These are phyloP conservation scores for Eidolon helvum DNA, from an alignment of 2,113 vertebrate genomes.

Conservation along the genomic window DNA sequence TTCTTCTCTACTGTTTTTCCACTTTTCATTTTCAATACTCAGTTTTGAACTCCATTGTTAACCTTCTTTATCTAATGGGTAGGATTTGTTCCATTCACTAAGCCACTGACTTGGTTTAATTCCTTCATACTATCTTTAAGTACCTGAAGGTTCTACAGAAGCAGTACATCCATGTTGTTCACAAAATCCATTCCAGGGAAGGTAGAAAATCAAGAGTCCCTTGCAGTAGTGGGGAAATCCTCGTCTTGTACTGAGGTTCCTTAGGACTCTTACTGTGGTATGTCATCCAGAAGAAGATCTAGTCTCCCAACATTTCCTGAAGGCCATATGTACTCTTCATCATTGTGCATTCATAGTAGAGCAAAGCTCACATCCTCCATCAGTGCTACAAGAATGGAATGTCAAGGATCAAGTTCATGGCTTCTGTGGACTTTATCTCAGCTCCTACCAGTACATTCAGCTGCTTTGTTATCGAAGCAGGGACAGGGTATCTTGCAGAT, in stretches of 20 bases:
- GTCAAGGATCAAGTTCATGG: not conserved
- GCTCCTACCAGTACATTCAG: not conserved
- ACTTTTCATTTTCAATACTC: not conserved
- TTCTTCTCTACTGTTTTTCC: not conserved
- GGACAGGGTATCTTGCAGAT: not conserved
- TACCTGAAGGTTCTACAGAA: not conserved
- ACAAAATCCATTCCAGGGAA: not conserved
- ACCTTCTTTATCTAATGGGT: not conserved
- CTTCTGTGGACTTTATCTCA: not conserved
- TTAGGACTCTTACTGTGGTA: not conserved
- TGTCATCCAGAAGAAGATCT: not conserved
- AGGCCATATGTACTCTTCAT: not conserved
- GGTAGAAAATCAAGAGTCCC: not conserved
- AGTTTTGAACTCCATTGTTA: not conserved
- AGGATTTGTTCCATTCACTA: not conserved
- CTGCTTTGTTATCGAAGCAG: not conserved
- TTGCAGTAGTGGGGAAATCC: not conserved
- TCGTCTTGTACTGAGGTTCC: not conserved
- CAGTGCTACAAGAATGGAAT: not conserved
- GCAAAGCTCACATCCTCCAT: not conserved
- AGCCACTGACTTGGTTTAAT: not conserved
- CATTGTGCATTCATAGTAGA: not conserved
- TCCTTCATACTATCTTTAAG: not conserved
- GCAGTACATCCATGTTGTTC: not conserved
- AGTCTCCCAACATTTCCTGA: not conserved